These are phyloP conservation scores for Dorcus hopei DNA, from an alignment of 2,888 invertebrate genomes.

Conservation along the genomic window DNA sequence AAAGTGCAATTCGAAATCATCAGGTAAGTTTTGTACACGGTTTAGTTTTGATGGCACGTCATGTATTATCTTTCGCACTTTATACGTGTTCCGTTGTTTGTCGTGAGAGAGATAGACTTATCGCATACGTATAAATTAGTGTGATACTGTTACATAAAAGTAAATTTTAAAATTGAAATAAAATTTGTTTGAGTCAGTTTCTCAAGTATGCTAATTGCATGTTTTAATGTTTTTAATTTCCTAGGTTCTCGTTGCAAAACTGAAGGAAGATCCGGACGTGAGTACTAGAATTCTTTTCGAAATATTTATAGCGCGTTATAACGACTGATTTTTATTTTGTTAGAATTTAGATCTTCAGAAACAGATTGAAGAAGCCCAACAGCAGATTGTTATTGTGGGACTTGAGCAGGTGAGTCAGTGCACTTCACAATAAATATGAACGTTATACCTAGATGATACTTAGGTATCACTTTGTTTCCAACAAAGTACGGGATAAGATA, in stretches of 20 bases:
- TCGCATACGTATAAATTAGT: background rate
- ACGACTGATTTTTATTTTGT: conserved; percentile 10
- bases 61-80: conserved; percentile 1
- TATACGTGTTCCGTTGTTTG: background rate
- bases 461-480: background rate
- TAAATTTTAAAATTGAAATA: conserved; percentile 11
- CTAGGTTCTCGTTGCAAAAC: conserved; percentile 39
- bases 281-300: conserved; percentile 25
- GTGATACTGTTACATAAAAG: conserved; percentile 10
- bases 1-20: conserved; percentile 48
- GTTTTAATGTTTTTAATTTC: conserved; percentile 16
- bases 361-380: conserved; percentile 41
- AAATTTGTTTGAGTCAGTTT: background rate
- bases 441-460: background rate
- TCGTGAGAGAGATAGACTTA: conserved; percentile 3
- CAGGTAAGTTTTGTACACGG: conserved; percentile 42
- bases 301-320: conserved; percentile 2
- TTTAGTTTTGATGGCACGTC: conserved; percentile 15
- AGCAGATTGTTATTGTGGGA: conserved; percentile 43
- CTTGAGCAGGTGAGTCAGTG: conserved; percentile 43
- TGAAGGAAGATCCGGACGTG: conserved; percentile 41
- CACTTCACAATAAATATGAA: background rate
- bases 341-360: conserved; percentile 42
- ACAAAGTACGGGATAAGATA: background rate
- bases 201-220: background rate